A percentile compares a stretch with the other conserved stretches of the same genome.
Evolutionary conservation across 2,113 vertebrate genomes (phyloP).

Genomic region (Otus sunia): DNA sequence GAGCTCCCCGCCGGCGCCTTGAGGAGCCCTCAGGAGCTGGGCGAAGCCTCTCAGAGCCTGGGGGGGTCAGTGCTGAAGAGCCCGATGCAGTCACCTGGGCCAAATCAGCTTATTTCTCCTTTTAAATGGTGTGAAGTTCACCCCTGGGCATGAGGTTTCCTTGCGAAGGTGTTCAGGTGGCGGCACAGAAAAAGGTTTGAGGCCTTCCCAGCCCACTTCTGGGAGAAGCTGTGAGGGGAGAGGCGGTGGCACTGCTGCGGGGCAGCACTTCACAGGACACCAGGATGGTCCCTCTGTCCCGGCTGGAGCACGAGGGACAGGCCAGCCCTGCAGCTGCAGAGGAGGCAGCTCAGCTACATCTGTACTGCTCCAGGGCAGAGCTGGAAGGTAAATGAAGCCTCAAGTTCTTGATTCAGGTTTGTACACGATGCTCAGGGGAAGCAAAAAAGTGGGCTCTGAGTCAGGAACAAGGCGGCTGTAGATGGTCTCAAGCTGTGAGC

Average conservation of each 20-base stretch:
- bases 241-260: not conserved
- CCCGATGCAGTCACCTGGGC: not conserved
- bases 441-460: too few species aligned
- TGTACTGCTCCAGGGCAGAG: not conserved
- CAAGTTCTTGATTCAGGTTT: not conserved
- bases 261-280: not conserved
- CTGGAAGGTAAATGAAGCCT: not conserved
- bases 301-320: accelerated
- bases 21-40: not conserved
- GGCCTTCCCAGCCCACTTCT: accelerated
- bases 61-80: too few species aligned
- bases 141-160: not conserved
- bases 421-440: not conserved
- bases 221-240: not conserved
- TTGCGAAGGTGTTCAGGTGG: accelerated
- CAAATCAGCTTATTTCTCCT: not conserved
- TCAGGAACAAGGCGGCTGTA: not conserved
- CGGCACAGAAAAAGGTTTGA: too few species aligned
- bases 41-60: not conserved
- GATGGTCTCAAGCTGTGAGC: not conserved
- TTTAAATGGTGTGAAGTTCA: not conserved
- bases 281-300: accelerated
- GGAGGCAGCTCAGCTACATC: not conserved
- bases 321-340: accelerated
- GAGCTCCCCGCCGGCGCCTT: not conserved